Evolutionary conservation across 2,797 vertebrate species (phyloP).

Genomic region (Etheostoma perlongum): DNA sequence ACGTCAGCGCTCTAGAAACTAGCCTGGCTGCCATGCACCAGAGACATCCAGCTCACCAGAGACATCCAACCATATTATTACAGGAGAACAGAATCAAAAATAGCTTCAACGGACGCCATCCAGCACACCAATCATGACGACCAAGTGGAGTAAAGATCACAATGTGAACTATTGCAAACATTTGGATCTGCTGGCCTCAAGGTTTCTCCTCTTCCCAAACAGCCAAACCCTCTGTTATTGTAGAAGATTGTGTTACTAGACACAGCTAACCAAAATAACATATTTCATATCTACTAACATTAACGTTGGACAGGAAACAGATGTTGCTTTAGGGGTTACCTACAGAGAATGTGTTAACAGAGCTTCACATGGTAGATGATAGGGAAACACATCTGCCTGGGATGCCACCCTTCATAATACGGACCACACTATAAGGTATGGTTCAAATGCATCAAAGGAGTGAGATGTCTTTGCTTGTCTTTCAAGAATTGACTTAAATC

Average conservation of each 20-base stretch:
- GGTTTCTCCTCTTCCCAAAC: slow-evolving; percentile 69
- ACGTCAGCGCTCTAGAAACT: slow-evolving; percentile 48
- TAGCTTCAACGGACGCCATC: slow-evolving; percentile 69
- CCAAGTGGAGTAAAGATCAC: slow-evolving; percentile 76
- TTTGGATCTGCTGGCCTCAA: slow-evolving; percentile 58
- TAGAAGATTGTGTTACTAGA: slow-evolving; percentile 81
- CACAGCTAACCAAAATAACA: slow-evolving; percentile 84
- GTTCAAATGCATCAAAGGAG: not conserved
- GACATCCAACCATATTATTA: slow-evolving; percentile 78
- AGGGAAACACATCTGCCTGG: slow-evolving; percentile 41
- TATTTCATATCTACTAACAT: slow-evolving; percentile 81
- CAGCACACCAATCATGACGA: slow-evolving; percentile 65
- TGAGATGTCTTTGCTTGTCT: not conserved
- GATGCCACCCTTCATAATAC: not conserved
- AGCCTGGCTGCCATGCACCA: slow-evolving; percentile 42
- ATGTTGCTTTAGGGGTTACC: slow-evolving; percentile 54
- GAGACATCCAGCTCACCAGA: slow-evolving; percentile 60
- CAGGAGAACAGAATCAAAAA: slow-evolving; percentile 75
- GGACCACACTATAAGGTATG: slow-evolving; percentile 6
- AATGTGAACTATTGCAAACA: slow-evolving; percentile 82
- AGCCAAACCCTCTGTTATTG: slow-evolving; percentile 75
- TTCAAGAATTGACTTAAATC: not conserved
- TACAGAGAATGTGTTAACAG: slow-evolving; percentile 64
- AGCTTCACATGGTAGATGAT: slow-evolving; percentile 50
- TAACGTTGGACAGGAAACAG: slow-evolving; percentile 80